phyloP scores from a whole-genome alignment of 2,113 vertebrate species.

The Rhinogobius similis region DNA sequence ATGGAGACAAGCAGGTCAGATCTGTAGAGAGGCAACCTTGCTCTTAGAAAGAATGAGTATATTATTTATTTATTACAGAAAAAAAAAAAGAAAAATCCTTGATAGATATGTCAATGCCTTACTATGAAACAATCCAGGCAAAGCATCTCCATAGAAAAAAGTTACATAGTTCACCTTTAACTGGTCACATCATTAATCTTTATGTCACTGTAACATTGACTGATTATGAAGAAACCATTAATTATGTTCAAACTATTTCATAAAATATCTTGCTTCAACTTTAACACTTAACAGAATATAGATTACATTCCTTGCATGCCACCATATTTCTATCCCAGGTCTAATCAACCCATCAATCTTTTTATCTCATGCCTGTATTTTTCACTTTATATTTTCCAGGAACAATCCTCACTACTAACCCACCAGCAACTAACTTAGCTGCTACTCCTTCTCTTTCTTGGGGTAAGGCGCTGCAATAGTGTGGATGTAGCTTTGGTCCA shows the following conservation, averaged over 20 bases:
- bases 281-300: background rate
- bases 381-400: slow-evolving; percentile 14
- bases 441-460: slow-evolving; percentile 8
- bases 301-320: background rate
- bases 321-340: background rate
- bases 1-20: too few species aligned
- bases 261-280: background rate
- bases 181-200: too few species aligned
- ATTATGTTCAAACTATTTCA: background rate
- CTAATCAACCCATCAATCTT: background rate
- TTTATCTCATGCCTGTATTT: background rate
- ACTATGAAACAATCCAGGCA: too few species aligned
- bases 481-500: background rate
- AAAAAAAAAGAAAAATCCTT: too few species aligned
- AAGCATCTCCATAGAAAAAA: too few species aligned
- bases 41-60: too few species aligned
- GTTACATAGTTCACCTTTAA: too few species aligned
- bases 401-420: slow-evolving; percentile 33
- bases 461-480: slow-evolving; percentile 36
- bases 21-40: too few species aligned
- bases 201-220: too few species aligned
- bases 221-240: background rate
- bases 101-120: too few species aligned
- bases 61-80: too few species aligned
- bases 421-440: slow-evolving; percentile 36